These are phyloP conservation scores for Phaonia tiefii DNA, from an alignment of 2,888 invertebrate genomes.

Conservation along the genomic window DNA sequence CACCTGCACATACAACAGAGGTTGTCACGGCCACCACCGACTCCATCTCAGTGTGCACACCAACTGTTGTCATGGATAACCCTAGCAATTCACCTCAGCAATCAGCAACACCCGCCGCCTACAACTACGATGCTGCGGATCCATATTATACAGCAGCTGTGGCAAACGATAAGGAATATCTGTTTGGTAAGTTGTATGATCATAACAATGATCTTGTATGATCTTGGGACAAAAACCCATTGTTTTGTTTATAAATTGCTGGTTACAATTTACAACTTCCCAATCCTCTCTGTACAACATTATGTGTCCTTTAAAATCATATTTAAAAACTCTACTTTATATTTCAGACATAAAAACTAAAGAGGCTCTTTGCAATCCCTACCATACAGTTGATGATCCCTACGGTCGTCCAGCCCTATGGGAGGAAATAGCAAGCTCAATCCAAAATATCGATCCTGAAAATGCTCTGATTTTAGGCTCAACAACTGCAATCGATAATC, in stretches of 20 bases:
- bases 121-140: constrained; percentile 70
- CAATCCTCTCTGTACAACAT: too few species aligned
- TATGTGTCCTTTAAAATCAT: too few species aligned
- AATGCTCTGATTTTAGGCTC: constrained; percentile 92
- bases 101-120: constrained; percentile 45
- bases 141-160: constrained; percentile 70
- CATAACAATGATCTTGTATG: too few species aligned
- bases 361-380: constrained; percentile 78
- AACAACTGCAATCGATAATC: constrained; percentile 64
- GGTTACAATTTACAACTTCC: too few species aligned
- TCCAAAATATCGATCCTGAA: constrained; percentile 94
- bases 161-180: constrained; percentile 78
- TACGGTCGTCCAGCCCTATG: constrained; percentile 93
- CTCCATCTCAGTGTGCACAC: constrained; percentile 50
- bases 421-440: constrained; percentile 95
- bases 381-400: constrained; percentile 85
- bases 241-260: too few species aligned
- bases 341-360: constrained; percentile 79
- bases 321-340: too few species aligned
- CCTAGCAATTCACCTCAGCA: constrained; percentile 57
- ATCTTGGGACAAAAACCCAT: too few species aligned
- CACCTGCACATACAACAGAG: constrained; percentile 45
- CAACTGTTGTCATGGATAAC: constrained; percentile 58
- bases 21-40: constrained; percentile 41
- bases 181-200: constrained; percentile 77